Conservation (phyloP, 2,797 vertebrate genomes). For the Lepus townsendii region DNA sequence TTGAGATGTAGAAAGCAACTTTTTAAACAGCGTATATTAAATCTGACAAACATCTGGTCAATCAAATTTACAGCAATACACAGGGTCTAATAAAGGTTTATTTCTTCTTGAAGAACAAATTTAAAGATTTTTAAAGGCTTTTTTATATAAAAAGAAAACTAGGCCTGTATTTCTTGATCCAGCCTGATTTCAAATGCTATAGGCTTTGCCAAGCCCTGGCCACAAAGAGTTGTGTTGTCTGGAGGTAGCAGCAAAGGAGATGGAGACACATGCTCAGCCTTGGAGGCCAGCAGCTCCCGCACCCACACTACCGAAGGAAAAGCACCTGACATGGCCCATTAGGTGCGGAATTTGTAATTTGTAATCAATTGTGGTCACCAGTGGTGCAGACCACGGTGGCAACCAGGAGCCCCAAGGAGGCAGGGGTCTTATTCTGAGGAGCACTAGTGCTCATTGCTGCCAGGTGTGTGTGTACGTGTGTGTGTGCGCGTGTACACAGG, state of each 20-base stretch:
- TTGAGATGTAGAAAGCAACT: constrained; percentile 83
- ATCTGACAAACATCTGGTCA: constrained; percentile 89
- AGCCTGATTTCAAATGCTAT: constrained; percentile 69
- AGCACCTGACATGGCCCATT: neutral
- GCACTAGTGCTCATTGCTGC: neutral
- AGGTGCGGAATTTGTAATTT: neutral
- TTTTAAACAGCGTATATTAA: constrained; percentile 83
- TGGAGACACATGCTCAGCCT: neutral
- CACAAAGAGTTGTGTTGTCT: constrained; percentile 61
- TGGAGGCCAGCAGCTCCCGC: neutral
- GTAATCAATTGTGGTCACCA: neutral
- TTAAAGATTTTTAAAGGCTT: constrained; percentile 84
- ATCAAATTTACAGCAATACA: constrained; percentile 89
- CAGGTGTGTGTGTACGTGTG: neutral
- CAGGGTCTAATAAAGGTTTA: constrained; percentile 87
- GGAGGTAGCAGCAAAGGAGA: neutral
- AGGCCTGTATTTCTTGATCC: constrained; percentile 73
- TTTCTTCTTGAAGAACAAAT: constrained; percentile 89
- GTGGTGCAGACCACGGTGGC: neutral
- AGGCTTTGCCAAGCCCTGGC: constrained; percentile 60
- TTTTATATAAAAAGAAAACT: constrained; percentile 80
- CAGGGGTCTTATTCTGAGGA: neutral
- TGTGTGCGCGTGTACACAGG: too few species aligned
- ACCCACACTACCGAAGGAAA: neutral
- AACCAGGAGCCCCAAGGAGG: neutral